Base-by-base conservation (phyloP, 2,888 invertebrate species). In the Eremobia ochroleuca region DNA sequence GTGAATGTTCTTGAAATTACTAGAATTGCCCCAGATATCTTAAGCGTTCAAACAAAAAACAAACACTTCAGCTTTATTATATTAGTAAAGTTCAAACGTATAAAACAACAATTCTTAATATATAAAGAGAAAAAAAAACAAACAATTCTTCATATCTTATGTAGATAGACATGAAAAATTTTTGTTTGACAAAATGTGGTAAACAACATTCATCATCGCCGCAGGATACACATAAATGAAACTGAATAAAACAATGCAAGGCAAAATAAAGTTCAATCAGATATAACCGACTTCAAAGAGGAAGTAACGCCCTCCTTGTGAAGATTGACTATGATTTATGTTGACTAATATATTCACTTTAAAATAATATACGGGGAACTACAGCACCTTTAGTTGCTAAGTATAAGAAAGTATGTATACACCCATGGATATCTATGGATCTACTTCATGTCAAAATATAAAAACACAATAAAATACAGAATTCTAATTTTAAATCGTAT, bases 221-320 rank as follows among this genome's bases (percentile, higher is more conserved):
- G 21, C 73, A 69, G 72, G 49, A 52, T 70, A 25, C 49, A 31
- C 52, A 49, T 59, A 73, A 79, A 79, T 66, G 46, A 78, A 72
- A 43, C 49, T 18, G 49, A 73, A 58, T 71, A 59, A 59, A 73
- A 79, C 46, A 74, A 81, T 81, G 25, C 55, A 66, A n/a, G 28
- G 49, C 28, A 76, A 49, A 61, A 67, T 67, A 75, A 64, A 65
- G 21, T 52, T 52, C 52, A 73, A 79, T 79, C 34, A 49, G 43
- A 66, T 79, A 59, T 37, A 40, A 34, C 15, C 11, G 11, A 28
- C 4, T 64, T n/a, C 55, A 59, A n/a, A 18, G 4, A 65, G 49
- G 43, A 73, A 66, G 58, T 59, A 40, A 76, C 66, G 59, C 76
- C 58, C 43, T 25, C 28, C 58, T 34, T 52, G 25, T 28, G 49